phyloP scores from a whole-genome alignment of 2,797 vertebrate genomes.

The Sebastes matsubarae region DNA sequence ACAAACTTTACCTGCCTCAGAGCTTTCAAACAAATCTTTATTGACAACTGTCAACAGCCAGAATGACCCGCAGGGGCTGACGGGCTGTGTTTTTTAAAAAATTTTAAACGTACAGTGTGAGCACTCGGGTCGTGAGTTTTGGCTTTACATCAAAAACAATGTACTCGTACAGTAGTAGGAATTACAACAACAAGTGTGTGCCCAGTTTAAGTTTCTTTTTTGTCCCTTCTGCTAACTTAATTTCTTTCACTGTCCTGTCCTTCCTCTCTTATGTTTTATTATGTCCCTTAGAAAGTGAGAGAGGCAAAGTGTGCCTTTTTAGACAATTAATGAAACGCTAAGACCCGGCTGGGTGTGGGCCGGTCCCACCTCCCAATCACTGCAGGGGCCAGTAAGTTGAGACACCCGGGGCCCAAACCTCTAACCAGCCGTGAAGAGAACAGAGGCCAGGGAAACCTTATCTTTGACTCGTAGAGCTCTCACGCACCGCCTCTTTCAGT shows the following conservation, averaged over 20 bases:
- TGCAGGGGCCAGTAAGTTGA: conserved; percentile 74
- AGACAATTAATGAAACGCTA: conserved; percentile 54
- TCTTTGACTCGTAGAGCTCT: conserved; percentile 79
- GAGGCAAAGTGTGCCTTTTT: conserved; percentile 47
- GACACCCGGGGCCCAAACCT: conserved; percentile 64
- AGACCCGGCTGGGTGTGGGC: conserved; percentile 42
- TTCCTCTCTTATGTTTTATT: background rate
- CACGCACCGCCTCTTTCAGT: conserved; percentile 65
- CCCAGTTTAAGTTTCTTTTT: background rate
- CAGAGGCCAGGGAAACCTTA: conserved; percentile 77
- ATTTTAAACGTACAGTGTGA: too few species aligned
- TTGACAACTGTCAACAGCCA: too few species aligned
- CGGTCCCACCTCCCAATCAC: conserved; percentile 60
- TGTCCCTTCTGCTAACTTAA: background rate
- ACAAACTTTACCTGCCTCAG: too few species aligned
- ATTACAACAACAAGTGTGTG: too few species aligned
- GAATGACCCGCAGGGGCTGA: too few species aligned
- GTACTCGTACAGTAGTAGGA: too few species aligned
- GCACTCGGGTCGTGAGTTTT: too few species aligned
- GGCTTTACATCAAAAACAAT: too few species aligned
- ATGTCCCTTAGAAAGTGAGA: background rate
- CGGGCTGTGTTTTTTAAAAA: too few species aligned
- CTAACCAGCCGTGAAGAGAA: conserved; percentile 76
- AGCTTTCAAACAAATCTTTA: too few species aligned
- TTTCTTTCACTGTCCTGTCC: background rate